Evolutionary conservation across 2,797 vertebrate species (phyloP).

Genomic region (Lates japonicus): DNA sequence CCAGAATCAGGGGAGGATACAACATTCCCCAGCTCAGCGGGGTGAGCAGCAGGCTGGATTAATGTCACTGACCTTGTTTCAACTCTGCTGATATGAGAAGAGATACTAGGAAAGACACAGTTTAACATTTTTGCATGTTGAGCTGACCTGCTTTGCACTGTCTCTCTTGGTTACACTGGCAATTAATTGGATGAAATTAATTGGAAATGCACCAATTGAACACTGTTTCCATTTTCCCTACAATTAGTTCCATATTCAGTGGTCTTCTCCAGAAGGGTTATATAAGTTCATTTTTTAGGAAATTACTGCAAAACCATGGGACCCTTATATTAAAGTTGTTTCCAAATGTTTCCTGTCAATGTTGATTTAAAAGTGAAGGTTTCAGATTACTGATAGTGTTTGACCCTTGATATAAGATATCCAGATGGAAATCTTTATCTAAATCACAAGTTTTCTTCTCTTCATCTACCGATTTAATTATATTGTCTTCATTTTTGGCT

Average conservation of each 20-base stretch:
- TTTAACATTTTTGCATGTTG: background rate
- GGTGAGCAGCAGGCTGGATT: background rate
- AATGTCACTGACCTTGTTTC: background rate
- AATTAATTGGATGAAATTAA: conserved; percentile 6
- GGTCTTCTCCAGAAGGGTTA: background rate
- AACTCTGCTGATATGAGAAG: background rate
- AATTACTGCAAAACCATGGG: background rate
- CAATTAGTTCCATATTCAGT: background rate
- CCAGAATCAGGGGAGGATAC: background rate
- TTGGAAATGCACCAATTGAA: background rate
- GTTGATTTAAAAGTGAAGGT: background rate
- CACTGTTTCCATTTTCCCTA: background rate
- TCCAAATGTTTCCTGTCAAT: background rate
- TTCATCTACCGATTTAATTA: conserved; percentile 4
- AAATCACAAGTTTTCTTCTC: background rate
- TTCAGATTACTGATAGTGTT: background rate
- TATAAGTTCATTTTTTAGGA: background rate
- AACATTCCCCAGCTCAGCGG: background rate
- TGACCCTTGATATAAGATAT: background rate
- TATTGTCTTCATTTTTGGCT: background rate
- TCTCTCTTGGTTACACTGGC: background rate
- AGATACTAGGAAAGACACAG: background rate
- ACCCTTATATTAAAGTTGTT: background rate
- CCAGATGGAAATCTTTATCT: background rate
- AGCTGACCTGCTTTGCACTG: background rate